Conservation (phyloP, 1,140 invertebrate species). For the Anastrepha obliqua region DNA sequence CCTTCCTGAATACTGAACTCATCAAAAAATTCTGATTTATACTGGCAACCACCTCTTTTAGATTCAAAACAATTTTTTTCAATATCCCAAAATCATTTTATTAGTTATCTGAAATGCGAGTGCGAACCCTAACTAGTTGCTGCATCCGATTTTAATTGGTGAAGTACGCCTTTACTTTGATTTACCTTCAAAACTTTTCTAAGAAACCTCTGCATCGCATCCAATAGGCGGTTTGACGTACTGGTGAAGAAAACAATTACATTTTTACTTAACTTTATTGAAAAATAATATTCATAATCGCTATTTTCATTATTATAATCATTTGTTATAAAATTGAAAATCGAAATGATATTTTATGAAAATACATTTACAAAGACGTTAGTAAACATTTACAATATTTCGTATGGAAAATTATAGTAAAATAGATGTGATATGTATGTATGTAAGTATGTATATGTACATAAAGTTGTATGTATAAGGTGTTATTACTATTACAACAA, state of each 20-base stretch:
- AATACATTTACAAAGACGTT: constrained; percentile 60
- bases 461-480: neutral
- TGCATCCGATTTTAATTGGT: too few species aligned
- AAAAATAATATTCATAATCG: constrained; percentile 3
- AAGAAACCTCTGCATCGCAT: too few species aligned
- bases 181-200: too few species aligned
- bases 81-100: too few species aligned
- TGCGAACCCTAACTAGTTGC: too few species aligned
- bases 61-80: too few species aligned
- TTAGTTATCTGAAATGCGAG: too few species aligned
- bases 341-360: constrained; percentile 27
- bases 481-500: constrained; percentile 4
- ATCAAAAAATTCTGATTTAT: too few species aligned
- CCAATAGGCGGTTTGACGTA: too few species aligned
- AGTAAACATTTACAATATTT: constrained; percentile 32
- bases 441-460: neutral
- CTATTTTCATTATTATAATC: neutral
- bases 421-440: neutral
- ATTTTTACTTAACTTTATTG: constrained; percentile 44
- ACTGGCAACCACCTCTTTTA: too few species aligned
- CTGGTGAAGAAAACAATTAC: neutral
- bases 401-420: neutral
- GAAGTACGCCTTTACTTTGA: too few species aligned
- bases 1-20: too few species aligned
- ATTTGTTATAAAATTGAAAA: neutral